Base-by-base conservation (phyloP, 2,797 vertebrate species). In the Pangasius sanitwongsei region DNA sequence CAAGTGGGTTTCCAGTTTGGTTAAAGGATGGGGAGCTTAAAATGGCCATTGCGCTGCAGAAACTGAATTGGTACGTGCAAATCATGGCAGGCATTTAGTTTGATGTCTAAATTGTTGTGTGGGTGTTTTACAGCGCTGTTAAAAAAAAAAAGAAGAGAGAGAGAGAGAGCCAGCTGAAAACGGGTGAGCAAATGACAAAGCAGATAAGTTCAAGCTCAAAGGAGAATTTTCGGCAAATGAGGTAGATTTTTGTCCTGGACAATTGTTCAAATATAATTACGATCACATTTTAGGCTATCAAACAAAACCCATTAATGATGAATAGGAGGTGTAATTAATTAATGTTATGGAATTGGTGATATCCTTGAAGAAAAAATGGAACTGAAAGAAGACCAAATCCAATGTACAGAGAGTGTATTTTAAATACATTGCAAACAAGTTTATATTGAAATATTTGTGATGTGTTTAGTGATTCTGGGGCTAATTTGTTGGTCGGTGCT, bases 1-100 rank as follows among this genome's bases (percentile, higher is more conserved):
- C 82, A 44, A 83, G 78, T 48, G 34, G 88, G 83, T 90, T 55
- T 89, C 34, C 86, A 89, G 91, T 90, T 23, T 44, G 91, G 72
- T 59, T 89, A n/a, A 85, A 75, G 86, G 84, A 90, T 8, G 5
- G 15, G 37, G 67, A 59, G 67, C 13, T 70, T 70, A 57, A 82
- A 87, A 87, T 55, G 67, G 25, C 3, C 1, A 25, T 34, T 69
- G 34, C 16, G 12, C 12, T 20, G 44, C 63, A 53, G 86, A 86
- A 77, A 63, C 34, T 7, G 16, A 12, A 87, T 57, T 37, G n/a
- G 50, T 25, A 57, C 23, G 31, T 74, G 67, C 13, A 74, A 72
- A 59, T 41, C 34, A 41, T n/a, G 53, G 70, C 48, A 69, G 50
- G 23, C 20, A 57, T 57, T 69, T 69, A 31, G n/a, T n/a, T 34